A percentile compares a stretch with the other conserved stretches of the same genome.
phyloP scores from a whole-genome alignment of 2,797 vertebrate species.

The Rhynchotus rufescens region DNA sequence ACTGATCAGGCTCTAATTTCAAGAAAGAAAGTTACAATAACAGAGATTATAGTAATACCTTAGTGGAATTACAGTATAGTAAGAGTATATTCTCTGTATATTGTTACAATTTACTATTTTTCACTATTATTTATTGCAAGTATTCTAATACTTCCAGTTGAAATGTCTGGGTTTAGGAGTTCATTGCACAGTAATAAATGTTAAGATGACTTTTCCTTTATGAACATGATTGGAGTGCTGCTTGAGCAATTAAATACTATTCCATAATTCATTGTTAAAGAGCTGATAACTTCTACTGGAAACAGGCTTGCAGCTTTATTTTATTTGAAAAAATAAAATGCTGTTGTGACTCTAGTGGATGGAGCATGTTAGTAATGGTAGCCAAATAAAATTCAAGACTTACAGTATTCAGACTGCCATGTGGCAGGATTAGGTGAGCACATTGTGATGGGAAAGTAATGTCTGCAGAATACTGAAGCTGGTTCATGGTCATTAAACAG shows the following conservation, averaged over 20 bases:
- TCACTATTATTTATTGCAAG: not conserved
- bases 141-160: not conserved
- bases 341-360: not conserved
- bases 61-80: not conserved
- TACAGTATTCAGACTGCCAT: not conserved
- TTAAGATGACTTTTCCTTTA: conserved; percentile 26
- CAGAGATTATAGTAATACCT: not conserved
- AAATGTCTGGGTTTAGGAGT: not conserved
- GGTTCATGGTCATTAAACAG: not conserved
- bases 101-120: not conserved
- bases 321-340: not conserved
- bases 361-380: not conserved
- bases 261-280: conserved; percentile 26
- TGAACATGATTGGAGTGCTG: not conserved
- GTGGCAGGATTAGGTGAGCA: not conserved
- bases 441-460: not conserved
- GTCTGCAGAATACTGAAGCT: not conserved
- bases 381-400: not conserved
- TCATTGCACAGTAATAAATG: conserved; percentile 42
- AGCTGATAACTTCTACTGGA: not conserved
- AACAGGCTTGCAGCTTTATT: not conserved
- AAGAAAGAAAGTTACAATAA: not conserved
- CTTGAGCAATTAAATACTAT: conserved; percentile 39
- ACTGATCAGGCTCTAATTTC: not conserved
- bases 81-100: not conserved